A percentile compares a stretch with the other conserved stretches of the same genome.
phyloP scores from a whole-genome alignment of 2,888 invertebrate genomes.

The Spisula subtruncata region DNA sequence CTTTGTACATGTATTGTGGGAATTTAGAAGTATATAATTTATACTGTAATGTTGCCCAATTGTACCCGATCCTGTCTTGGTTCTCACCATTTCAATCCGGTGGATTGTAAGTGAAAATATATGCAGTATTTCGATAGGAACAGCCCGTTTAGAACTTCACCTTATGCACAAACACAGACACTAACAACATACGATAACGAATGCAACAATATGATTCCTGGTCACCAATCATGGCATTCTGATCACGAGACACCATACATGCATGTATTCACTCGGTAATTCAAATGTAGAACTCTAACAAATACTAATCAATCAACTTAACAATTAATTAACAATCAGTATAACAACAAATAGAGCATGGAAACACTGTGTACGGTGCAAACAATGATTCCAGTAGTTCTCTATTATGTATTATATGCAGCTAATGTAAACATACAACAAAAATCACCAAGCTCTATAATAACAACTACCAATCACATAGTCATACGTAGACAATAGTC shows the following conservation, averaged over 20 bases:
- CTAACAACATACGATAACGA: no score
- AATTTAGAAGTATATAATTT: no score
- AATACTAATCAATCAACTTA: not conserved
- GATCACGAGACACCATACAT: no score
- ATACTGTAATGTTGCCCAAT: no score
- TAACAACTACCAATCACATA: not conserved
- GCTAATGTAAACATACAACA: constrained; percentile 8
- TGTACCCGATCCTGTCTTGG: no score
- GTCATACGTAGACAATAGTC: not conserved
- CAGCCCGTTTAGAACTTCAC: no score
- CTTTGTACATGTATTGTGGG: no score
- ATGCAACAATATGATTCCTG: no score
- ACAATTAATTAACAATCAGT: constrained; percentile 17
- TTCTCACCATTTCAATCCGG: no score
- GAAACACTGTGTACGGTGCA: not conserved
- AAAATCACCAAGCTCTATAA: constrained; percentile 23
- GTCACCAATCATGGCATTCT: not conserved
- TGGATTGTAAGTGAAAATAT: no score
- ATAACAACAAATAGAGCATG: not conserved
- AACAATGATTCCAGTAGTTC: not conserved
- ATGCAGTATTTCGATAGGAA: no score
- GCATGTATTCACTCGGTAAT: not conserved
- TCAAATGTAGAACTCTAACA: not conserved
- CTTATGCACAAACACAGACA: no score
- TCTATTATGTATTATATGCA: not conserved